Evolutionary conservation across 2,113 vertebrate genomes (phyloP).

Genomic region (Cacatua alba): DNA sequence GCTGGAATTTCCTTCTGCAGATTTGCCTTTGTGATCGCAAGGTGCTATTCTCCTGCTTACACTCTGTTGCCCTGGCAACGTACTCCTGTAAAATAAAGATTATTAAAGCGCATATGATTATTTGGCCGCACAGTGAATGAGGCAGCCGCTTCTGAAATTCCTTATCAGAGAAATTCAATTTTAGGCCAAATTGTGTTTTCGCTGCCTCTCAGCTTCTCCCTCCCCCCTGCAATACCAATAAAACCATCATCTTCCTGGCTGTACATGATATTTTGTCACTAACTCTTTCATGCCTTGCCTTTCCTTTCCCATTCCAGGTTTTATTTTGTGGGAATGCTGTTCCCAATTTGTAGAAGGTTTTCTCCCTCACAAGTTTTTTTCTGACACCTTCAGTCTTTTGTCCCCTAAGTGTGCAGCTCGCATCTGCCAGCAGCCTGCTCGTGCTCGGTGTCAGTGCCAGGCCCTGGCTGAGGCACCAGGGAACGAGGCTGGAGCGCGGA

Average conservation of each 20-base stretch:
- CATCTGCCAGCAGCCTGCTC: background rate
- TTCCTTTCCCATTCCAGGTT: conserved; percentile 54
- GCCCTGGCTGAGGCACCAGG: background rate
- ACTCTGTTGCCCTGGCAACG: conserved; percentile 83
- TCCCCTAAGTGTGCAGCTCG: background rate
- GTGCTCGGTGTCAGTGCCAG: accelerated
- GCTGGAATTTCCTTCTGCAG: conserved; percentile 79
- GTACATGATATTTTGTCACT: conserved; percentile 70
- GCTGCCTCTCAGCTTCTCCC: conserved; percentile 74
- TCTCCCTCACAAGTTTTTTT: background rate
- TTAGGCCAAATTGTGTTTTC: conserved; percentile 83
- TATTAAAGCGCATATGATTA: conserved; percentile 87
- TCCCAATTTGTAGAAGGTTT: conserved; percentile 2
- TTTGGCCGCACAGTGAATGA: conserved; percentile 80
- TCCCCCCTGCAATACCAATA: conserved; percentile 72
- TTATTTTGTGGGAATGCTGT: conserved; percentile 57
- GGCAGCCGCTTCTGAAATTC: conserved; percentile 80
- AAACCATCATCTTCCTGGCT: conserved; percentile 74
- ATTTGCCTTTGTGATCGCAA: conserved; percentile 84
- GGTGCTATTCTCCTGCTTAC: conserved; percentile 81
- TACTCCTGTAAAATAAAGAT: conserved; percentile 87
- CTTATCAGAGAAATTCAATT: conserved; percentile 84
- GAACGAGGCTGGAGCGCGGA: background rate
- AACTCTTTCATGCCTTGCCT: conserved; percentile 58
- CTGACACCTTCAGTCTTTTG: conserved; percentile 3